Conservation (phyloP, 2,797 vertebrate genomes). For the Dicrostonyx torquatus region DNA sequence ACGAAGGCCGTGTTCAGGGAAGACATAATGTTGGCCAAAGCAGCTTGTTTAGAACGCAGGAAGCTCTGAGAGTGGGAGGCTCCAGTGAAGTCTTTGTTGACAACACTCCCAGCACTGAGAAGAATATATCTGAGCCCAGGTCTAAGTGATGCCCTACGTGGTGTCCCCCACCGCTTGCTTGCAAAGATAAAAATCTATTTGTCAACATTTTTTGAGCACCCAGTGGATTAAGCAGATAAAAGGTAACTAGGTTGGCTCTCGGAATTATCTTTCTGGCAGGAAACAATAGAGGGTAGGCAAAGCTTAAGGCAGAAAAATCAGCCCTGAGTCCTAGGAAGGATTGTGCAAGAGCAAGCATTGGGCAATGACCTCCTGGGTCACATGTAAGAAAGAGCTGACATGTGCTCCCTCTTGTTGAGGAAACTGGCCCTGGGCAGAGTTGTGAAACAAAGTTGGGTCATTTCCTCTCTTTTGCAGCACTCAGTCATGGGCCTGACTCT, state of each 20-base stretch:
- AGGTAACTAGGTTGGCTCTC: not conserved
- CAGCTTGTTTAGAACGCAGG: not conserved
- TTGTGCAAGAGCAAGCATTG: not conserved
- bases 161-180: not conserved
- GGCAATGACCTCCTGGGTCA: not conserved
- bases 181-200: constrained; percentile 10
- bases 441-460: not conserved
- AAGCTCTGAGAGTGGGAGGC: not conserved
- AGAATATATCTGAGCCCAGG: not conserved
- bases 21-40: not conserved
- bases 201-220: not conserved
- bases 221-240: not conserved
- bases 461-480: not conserved
- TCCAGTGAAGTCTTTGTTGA: not conserved
- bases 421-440: not conserved
- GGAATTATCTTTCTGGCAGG: not conserved
- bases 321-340: not conserved
- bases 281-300: not conserved
- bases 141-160: not conserved
- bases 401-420: not conserved
- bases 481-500: not conserved
- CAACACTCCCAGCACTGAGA: not conserved
- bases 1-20: not conserved
- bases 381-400: not conserved
- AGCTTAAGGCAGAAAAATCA: not conserved